Percentiles rank a stretch among this genome's conserved stretches.
Conservation (phyloP, 2,113 vertebrate species). For the Mandrillus leucophaeus region DNA sequence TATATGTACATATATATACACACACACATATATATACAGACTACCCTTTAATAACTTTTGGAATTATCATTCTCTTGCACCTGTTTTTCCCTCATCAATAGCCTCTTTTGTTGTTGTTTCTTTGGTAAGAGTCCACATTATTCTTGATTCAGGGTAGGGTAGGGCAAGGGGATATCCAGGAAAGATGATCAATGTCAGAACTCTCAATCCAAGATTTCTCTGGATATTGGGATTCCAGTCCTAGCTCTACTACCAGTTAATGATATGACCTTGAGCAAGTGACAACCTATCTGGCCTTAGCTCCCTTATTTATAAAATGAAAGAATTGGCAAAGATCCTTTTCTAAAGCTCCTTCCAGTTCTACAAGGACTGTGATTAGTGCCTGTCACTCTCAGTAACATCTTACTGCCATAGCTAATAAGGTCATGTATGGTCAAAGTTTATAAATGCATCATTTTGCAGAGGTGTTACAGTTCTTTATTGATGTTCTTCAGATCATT, state of each 20-base stretch:
- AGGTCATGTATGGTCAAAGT: background rate
- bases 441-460: conserved; percentile 38
- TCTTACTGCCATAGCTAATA: conserved; percentile 44
- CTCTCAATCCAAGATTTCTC: background rate
- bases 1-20: too few relatives aligned
- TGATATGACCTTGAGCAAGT: conserved; percentile 32
- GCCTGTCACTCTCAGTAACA: conserved; percentile 37
- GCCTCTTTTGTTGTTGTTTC: background rate
- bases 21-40: background rate
- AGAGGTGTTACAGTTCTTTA: background rate
- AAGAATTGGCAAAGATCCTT: background rate
- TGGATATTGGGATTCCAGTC: background rate
- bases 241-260: background rate
- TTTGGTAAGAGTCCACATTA: background rate
- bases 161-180: background rate
- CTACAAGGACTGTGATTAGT: conserved; percentile 28
- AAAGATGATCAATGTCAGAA: background rate
- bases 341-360: background rate
- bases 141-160: background rate
- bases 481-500: conserved; percentile 12
- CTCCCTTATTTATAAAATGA: conserved; percentile 36
- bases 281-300: conserved; percentile 21
- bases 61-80: background rate
- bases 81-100: background rate
- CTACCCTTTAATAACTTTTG: background rate